Conservation (phyloP, 2,797 vertebrate species). For the Acridotheres tristis region DNA sequence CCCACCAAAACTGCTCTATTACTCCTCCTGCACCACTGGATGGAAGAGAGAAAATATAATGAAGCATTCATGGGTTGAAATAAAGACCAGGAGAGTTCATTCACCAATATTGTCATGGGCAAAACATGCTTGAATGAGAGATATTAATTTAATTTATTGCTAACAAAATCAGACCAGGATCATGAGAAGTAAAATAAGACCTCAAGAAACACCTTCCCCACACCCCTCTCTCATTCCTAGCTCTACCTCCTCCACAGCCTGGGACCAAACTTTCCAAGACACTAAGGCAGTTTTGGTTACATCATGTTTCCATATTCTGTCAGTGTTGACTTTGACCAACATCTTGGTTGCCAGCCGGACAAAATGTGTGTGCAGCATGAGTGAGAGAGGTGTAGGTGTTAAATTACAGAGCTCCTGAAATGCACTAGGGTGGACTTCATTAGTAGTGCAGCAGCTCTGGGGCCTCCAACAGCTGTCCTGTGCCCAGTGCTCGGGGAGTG, state of each 20-base stretch:
- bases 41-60: not conserved
- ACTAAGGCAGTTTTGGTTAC: not conserved
- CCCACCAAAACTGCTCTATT: not conserved
- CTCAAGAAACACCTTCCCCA: not conserved
- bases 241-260: not conserved
- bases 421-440: not conserved
- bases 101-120: not conserved
- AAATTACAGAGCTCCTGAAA: not conserved
- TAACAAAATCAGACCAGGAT: not conserved
- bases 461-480: not conserved
- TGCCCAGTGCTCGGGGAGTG: not conserved
- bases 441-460: not conserved
- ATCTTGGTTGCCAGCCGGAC: not conserved
- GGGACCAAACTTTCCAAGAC: not conserved
- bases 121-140: not conserved
- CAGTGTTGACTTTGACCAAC: not conserved
- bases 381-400: not conserved
- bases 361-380: not conserved
- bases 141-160: not conserved
- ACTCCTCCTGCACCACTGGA: accelerated
- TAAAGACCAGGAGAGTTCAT: not conserved
- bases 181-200: not conserved
- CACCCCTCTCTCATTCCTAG: not conserved
- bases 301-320: not conserved
- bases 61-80: not conserved